phyloP scores from a whole-genome alignment of 2,113 vertebrate species.

The Progne subis region DNA sequence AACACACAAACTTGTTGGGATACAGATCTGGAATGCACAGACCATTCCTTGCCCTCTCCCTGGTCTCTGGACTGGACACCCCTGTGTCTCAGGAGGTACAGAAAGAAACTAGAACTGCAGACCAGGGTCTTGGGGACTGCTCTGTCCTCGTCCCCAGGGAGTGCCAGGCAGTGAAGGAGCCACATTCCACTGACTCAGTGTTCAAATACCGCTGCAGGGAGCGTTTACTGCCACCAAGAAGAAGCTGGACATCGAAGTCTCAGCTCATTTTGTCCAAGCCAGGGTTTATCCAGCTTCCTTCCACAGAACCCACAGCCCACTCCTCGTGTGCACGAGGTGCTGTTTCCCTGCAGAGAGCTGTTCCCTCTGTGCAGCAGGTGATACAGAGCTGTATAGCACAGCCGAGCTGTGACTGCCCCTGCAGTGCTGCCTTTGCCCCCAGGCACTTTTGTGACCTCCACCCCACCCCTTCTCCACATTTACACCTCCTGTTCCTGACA shows the following conservation, averaged over 20 bases:
- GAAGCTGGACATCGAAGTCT: accelerated
- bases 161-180: background rate
- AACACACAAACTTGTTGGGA: too few species aligned
- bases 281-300: background rate
- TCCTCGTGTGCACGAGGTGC: background rate
- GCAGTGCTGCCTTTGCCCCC: background rate
- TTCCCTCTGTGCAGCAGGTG: background rate
- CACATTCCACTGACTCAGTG: background rate
- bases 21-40: background rate
- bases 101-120: background rate
- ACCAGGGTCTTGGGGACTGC: background rate
- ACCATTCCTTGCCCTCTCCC: background rate
- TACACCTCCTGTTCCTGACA: background rate
- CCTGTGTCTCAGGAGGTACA: background rate
- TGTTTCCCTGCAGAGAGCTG: background rate
- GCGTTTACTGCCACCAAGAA: background rate
- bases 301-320: background rate
- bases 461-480: background rate
- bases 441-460: background rate
- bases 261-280: background rate
- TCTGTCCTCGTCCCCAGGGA: background rate
- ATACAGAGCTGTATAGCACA: accelerated
- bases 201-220: background rate
- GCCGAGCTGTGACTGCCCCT: background rate
- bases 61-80: background rate